Evolutionary conservation across 1,140 invertebrate genomes (phyloP), one percentile per base, ranked within the genome.

Genomic region (Lethrus apterus): DNA sequence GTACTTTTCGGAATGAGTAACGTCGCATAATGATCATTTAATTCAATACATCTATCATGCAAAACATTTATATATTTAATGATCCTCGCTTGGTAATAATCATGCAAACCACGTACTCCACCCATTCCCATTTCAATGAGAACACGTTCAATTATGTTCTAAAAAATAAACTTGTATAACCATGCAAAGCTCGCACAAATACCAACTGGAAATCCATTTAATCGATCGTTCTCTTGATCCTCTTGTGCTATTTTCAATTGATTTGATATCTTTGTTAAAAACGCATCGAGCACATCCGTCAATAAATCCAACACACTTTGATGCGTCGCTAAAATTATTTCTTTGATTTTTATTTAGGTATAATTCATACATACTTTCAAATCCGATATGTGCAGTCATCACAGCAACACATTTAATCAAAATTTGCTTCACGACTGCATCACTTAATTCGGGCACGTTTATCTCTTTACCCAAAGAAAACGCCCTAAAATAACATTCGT

Each of bases 71-170:
- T 48, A 43, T 65, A 65, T 32, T 64, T 65, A 9, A 65, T 41
- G 2, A 65, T 55, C 46, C 62, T 45, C 17, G 51, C 49, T 43
- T 63, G 62, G 34, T 64, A 65, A 55, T 61, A 65, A 54, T 64
- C 59, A 38, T 65, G 48, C 11, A 65, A 45, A 26, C 62, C 60
- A 51, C 48, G 50, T 13, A 56, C 52, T 18, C 63, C 62, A 44
- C 60, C 63, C 38, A 65, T 46, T 19, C 57, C 62, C 13, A 56
- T 49, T 51, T 65, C 62, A 13, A 51, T 52, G 19, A 65, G 46
- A 33, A 64, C 62, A 47, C 52, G 51, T 47, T 65, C 63, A 35
- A 55, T 44, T 18, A 45, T 46, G 44, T 58, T 48, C 60, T 63
- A 42, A 29, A 56, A 38, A 14, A 38, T 17, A 30, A 24, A 46